Evolutionary conservation across 2,797 vertebrate species (phyloP).

Genomic region (Urophycis tenuis): DNA sequence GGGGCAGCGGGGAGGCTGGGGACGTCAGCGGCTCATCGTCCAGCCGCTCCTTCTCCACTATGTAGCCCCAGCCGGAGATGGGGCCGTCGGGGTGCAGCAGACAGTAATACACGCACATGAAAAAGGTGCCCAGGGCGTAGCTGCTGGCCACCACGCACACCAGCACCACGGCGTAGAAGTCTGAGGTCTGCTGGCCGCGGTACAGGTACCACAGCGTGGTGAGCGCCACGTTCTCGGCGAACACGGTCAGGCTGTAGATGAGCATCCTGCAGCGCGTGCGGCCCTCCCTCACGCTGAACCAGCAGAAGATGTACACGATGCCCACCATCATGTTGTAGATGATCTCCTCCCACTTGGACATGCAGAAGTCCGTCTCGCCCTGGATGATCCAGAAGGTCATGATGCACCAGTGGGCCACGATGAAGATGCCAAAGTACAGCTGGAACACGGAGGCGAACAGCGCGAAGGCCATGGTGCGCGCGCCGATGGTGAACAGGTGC

Average conservation of each 20-base stretch:
- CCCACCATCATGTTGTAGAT: constrained; percentile 99
- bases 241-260: constrained; percentile 82
- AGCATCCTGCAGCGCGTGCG: constrained; percentile 87
- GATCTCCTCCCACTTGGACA: constrained; percentile 99
- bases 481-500: constrained; percentile 94
- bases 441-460: constrained; percentile 94
- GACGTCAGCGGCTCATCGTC: constrained; percentile 56
- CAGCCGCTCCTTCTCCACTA: constrained; percentile 65
- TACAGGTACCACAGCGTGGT: constrained; percentile 87
- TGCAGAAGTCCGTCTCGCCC: constrained; percentile 97
- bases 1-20: constrained; percentile 57
- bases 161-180: constrained; percentile 84
- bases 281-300: constrained; percentile 93
- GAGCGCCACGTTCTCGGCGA: constrained; percentile 84
- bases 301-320: constrained; percentile 95
- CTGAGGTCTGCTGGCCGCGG: constrained; percentile 67
- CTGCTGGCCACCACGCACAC: constrained; percentile 91
- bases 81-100: constrained; percentile 92
- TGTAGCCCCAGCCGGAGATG: constrained; percentile 76
- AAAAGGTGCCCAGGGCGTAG: constrained; percentile 94
- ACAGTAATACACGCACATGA: constrained; percentile 98
- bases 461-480: constrained; percentile 89
- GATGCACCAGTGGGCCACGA: constrained; percentile 95
- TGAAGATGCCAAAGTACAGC: constrained; percentile 96
- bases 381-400: constrained; percentile 99